Evolutionary conservation across 1,140 invertebrate genomes (phyloP), one percentile per base, ranked within the genome.

Genomic region (Listronotus oregonensis): DNA sequence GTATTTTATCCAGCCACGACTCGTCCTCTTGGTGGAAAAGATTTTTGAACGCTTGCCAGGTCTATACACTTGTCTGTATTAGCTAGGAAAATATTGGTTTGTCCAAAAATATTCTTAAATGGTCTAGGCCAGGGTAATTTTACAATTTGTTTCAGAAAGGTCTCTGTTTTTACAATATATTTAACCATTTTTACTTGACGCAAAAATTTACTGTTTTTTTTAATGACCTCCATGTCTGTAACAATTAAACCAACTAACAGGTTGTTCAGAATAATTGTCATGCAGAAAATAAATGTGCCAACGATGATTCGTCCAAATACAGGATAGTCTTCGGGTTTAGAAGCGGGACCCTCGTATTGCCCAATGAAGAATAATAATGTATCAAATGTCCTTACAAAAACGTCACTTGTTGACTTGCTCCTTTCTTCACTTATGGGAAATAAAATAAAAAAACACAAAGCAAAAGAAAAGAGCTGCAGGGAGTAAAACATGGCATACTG

Each of bases 211-310:
- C 66, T 50, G 6, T n/a, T 63, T 37, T 68, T 72, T 37, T 70
- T 62, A 15, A 72, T 65, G 8, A 68, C 37, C 42, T 66, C 57
- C 71, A 72, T 72, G 55, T 72, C 70, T 3, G 68, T 57, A 7
- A 72, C 71, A 8, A 72, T 70, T 40, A 72, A 63, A 0, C 68
- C 68, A 2, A 72, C 65, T n/a, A 72, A 43, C 3, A 72, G 34
- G 57, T 72, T 72, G 15, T 72, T 70, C n/a, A 72, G 39, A 62
- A 72, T 72, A n/a, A 72, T 68, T 6, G 68, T 70, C 68, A 72
- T 70, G 43, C 66, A 68, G 47, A 72, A 64, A 17, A 70, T 64
- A 17, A 72, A 72, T 11, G 70, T 4, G 9, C 60, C 64, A 17
- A 70, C 60, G n/a, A 70, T 56, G 5, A 70, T 18, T 66, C 69